Evolutionary conservation across 2,797 vertebrate species (phyloP).

Genomic region (Sebastes flavidus): DNA sequence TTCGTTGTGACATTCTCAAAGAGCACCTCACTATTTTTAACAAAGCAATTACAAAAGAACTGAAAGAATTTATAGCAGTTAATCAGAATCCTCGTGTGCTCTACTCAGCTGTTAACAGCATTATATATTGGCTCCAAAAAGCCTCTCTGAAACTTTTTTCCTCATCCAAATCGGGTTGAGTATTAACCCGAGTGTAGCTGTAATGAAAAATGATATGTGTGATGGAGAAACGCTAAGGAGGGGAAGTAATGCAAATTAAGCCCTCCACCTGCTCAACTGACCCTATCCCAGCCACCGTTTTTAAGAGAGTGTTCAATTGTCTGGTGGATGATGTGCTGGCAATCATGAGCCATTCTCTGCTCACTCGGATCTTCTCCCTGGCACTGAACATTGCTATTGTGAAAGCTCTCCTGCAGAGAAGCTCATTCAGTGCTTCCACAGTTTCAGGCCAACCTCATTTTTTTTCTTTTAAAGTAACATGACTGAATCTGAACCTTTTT

Average conservation of each 20-base stretch:
- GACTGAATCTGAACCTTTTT: background rate
- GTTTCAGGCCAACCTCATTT: conserved; percentile 23
- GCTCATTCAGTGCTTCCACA: conserved; percentile 17
- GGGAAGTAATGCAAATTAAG: conserved; percentile 43
- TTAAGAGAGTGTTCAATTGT: conserved; percentile 30
- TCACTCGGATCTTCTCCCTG: conserved; percentile 18
- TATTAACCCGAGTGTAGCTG: conserved; percentile 41
- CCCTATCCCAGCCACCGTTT: conserved; percentile 16
- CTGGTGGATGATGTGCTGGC: conserved; percentile 39
- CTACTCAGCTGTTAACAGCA: conserved; percentile 43
- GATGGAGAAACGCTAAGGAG: conserved; percentile 7
- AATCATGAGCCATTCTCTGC: conserved; percentile 27
- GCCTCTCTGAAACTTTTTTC: conserved; percentile 24
- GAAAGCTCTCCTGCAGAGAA: conserved; percentile 35
- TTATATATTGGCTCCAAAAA: conserved; percentile 42
- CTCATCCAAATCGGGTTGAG: conserved; percentile 24
- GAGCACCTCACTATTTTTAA: conserved; percentile 31
- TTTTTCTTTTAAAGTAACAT: conserved; percentile 3
- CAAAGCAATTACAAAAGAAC: conserved; percentile 28
- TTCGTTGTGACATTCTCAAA: background rate
- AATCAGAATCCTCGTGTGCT: conserved; percentile 36
- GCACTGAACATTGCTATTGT: conserved; percentile 40
- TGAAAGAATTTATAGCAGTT: conserved; percentile 34
- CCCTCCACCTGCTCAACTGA: conserved; percentile 36
- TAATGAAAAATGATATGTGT: conserved; percentile 24